Conservation (phyloP, 2,888 invertebrate genomes). For the Ochropleura plecta region DNA sequence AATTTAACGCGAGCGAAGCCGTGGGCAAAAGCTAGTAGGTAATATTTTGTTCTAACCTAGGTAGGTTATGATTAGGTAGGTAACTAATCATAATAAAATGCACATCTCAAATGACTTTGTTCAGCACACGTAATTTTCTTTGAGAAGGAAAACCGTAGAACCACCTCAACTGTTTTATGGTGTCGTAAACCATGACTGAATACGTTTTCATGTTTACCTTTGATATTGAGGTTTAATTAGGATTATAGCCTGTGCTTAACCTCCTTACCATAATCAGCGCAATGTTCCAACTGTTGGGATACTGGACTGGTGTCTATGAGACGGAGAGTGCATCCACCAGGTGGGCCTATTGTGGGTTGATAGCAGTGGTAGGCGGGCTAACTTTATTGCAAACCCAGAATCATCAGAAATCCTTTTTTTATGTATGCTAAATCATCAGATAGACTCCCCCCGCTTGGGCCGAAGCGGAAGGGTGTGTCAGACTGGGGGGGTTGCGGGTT, state of each 20-base stretch:
- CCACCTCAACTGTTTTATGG: constrained; percentile 38
- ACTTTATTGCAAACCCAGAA: no score
- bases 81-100: constrained; percentile 18
- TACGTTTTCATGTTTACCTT: constrained; percentile 18
- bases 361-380: no score
- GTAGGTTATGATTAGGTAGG: no score
- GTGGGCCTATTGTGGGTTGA: no score
- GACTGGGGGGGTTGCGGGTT: no score
- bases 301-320: not conserved
- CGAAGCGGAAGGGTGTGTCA: no score
- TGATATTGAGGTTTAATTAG: not conserved
- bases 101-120: constrained; percentile 5
- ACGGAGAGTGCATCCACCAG: not conserved
- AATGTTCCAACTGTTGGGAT: not conserved
- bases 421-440: no score
- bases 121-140: constrained; percentile 31
- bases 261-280: not conserved
- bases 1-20: no score
- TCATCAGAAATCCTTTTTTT: no score
- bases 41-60: no score
- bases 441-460: no score
- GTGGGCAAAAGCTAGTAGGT: no score
- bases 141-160: constrained; percentile 23
- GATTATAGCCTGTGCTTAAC: not conserved
- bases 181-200: constrained; percentile 36